phyloP scores from a whole-genome alignment of 2,888 invertebrate genomes.

The Parelbella ahira region DNA sequence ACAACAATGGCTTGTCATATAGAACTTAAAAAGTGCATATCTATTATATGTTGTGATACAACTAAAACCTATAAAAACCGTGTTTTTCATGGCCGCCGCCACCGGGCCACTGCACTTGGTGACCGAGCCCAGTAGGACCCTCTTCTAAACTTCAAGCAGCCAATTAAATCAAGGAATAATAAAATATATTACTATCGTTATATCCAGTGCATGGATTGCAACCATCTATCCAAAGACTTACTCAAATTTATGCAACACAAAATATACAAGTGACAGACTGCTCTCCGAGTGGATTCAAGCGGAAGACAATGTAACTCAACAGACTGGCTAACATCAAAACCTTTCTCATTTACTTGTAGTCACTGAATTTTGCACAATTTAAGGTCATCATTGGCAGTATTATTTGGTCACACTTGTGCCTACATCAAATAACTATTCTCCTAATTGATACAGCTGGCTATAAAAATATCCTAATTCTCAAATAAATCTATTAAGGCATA shows the following conservation, averaged over 20 bases:
- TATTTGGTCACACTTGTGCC: slow-evolving; percentile 31
- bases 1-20: slow-evolving; percentile 54
- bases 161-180: slow-evolving; percentile 37
- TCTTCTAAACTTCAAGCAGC: slow-evolving; percentile 31
- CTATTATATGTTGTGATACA: slow-evolving; percentile 53
- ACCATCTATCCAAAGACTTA: slow-evolving; percentile 17
- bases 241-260: slow-evolving; percentile 20
- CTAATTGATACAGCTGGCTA: slow-evolving; percentile 30
- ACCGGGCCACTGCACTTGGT: slow-evolving; percentile 47
- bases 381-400: slow-evolving; percentile 28
- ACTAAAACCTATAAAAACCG: slow-evolving; percentile 55
- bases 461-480: slow-evolving; percentile 34
- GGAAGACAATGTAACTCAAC: slow-evolving; percentile 24
- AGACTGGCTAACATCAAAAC: slow-evolving; percentile 17
- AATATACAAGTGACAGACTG: slow-evolving; percentile 2
- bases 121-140: slow-evolving; percentile 32
- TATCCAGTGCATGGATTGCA: slow-evolving; percentile 27
- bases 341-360: slow-evolving; percentile 15
- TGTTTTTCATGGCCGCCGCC: slow-evolving; percentile 40
- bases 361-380: slow-evolving; percentile 21
- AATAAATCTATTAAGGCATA: slow-evolving; percentile 35
- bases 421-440: slow-evolving; percentile 30
- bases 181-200: slow-evolving; percentile 29
- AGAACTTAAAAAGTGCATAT: slow-evolving; percentile 59
- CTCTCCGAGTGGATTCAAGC: slow-evolving; percentile 8